phyloP scores from a whole-genome alignment of 2,888 invertebrate species.

The Microplitis manilae region DNA sequence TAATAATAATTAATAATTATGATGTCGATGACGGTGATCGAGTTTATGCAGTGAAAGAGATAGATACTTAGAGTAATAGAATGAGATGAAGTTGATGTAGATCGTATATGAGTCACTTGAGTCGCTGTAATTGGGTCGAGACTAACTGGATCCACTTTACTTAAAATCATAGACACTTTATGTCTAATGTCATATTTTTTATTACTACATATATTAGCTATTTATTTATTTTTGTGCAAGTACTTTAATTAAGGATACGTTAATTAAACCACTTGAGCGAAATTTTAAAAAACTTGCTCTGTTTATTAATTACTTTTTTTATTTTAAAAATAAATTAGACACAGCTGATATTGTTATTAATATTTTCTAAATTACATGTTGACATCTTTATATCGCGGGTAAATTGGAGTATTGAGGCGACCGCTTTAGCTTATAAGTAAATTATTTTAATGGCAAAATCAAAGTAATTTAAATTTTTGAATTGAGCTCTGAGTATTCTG shows the following conservation, averaged over 20 bases:
- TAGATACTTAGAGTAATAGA: neutral
- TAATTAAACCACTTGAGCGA: neutral
- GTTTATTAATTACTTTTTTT: no score
- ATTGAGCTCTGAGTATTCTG: no score
- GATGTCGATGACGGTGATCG: neutral
- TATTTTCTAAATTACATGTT: no score
- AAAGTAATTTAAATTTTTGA: no score
- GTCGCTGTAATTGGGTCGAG: slow-evolving; percentile 11
- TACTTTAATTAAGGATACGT: neutral
- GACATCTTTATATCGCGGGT: no score
- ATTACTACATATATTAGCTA: neutral
- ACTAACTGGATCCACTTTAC: slow-evolving; percentile 21
- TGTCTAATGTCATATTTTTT: neutral
- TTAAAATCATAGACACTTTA: slow-evolving; percentile 8
- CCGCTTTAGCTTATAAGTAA: no score
- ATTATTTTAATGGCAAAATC: no score
- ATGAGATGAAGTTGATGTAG: neutral
- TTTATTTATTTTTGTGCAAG: no score
- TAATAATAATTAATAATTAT: neutral
- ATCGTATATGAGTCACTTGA: slow-evolving; percentile 15
- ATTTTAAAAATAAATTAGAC: no score
- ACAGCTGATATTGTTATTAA: no score
- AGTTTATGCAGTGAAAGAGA: slow-evolving; percentile 2
- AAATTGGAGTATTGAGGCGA: no score
- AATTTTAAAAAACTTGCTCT: neutral